Evolutionary conservation across 2,113 vertebrate genomes (phyloP), one percentile per base, ranked within the genome.

Genomic region (Lichenostomus cassidix): DNA sequence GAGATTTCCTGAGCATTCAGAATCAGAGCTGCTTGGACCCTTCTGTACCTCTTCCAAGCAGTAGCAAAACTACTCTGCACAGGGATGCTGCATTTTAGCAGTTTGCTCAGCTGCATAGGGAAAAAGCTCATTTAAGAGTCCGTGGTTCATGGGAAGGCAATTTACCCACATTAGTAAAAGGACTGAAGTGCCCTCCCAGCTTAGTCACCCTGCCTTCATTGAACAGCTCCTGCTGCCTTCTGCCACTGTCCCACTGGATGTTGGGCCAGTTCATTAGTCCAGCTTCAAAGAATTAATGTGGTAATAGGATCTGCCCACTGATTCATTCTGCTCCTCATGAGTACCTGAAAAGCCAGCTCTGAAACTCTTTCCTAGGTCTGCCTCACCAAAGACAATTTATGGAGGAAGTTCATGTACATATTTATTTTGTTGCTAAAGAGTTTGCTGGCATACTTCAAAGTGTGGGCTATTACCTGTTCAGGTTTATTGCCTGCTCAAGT

Each of bases 371-470:
- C 53, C 87, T 95, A 63, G 94, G 63, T 75, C 95, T 96, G 94
- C 88, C 83, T 96, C 90, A 87, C 94, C 81, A 70, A 88, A 87
- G 81, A 74, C 94, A 94, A 97, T 96, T 96, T 96, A 96, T 83
- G 95, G 83, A 89, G 92, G 95, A 97, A 96, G 94, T 90, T 97
- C 86, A 81, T 87, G 92, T 56, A 42, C 87, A 85, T 95, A 60
- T 96, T 95, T 95, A 94, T 97, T 97, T 93, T 90, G 96, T 96
- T 96, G 92, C 95, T 96, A 96, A 88, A 92, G 95, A 97, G 87
- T 97, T 97, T 90, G 96, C 87, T 97, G 95, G 95, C 97, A 95
- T 96, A 97, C 96, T 98, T 97, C 96, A 97, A 94, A 97, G 95
- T 87, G 89, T 92, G 87, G 92, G 92, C 91, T 93, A 81, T 95